Percentiles rank a stretch among this genome's conserved stretches.
Conservation (phyloP, 2,888 invertebrate species). For the Stegana nigrithorax region DNA sequence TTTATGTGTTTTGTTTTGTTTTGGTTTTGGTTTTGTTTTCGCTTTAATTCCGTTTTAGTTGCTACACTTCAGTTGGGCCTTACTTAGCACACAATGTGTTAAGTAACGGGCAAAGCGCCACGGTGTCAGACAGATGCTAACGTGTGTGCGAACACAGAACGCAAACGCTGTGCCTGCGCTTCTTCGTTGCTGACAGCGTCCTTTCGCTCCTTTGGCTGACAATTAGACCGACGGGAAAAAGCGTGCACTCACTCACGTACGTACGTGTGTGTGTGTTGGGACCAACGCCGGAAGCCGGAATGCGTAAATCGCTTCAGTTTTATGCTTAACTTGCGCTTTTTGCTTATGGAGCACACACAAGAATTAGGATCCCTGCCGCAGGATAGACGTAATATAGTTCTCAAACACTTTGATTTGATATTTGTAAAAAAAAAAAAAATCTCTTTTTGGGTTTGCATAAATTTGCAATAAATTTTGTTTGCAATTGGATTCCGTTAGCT, state of each 20-base stretch:
- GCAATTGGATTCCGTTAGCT: too few species aligned
- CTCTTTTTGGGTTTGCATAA: too few species aligned
- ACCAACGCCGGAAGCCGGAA: neutral
- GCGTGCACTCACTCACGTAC: conserved; percentile 14
- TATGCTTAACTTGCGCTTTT: neutral
- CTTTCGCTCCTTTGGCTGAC: too few species aligned
- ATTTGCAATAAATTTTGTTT: too few species aligned
- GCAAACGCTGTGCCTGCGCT: neutral
- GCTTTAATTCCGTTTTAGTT: neutral
- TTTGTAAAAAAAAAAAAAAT: too few species aligned
- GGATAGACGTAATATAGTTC: too few species aligned
- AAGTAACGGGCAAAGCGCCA: neutral
- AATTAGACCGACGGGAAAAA: neutral
- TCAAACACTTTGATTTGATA: too few species aligned
- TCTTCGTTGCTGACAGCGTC: too few species aligned
- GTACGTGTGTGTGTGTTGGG: neutral
- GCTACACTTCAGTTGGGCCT: neutral
- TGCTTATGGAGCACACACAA: neutral
- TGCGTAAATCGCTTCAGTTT: neutral
- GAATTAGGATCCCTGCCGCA: neutral
- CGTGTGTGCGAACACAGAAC: neutral
- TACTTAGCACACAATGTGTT: neutral
- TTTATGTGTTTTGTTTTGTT: neutral
- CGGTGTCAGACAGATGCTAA: neutral
- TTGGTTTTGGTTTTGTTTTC: neutral